Base-by-base conservation (phyloP, 1,140 invertebrate genomes). In the Achroia grisella region DNA sequence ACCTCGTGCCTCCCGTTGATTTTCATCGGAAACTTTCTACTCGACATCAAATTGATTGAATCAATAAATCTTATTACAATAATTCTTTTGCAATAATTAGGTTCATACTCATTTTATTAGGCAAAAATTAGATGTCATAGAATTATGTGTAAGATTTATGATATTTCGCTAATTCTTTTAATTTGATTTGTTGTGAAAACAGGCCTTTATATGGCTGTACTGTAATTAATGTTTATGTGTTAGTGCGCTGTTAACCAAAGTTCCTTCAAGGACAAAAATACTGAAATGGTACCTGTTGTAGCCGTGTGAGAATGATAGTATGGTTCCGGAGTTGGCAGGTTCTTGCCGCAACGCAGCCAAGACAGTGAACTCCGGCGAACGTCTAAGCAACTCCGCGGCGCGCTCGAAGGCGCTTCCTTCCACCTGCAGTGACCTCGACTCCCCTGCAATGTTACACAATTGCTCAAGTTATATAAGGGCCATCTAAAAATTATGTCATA, bases 271-370 rank as follows among this genome's bases (percentile, higher is more conserved):
- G 17, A 23, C 17, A 23, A 3, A 2, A 6, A 23, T 23, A 23
- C 6, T 3, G 6, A 23, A 23, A 23, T 2, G 6, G 4, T 71
- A 92, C 90, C 92, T 91, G 86, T 92, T 91, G 77, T 89, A 89
- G 59, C 91, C 91, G 70, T 92, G 90, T 42, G 93, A 93, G 83
- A 95, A 93, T 60, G 93, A 91, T 56, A 96, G 87, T 57, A 96
- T 92, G 42, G 92, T 92, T 71, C 94, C 94, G 39, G 92, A 91
- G 87, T 95, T 95, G 58, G 89, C 90, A 52, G 90, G 89, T 77
- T 94, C 93, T 83, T 96, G 94, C 43, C 90, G 89, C 17, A 95
- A 75, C 53, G 89, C 89, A 28, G 93, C 93, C 42, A 93, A 88
- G 60, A 96, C 87, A 37, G 94, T 95, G 83, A 95, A 94, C 85